A percentile compares a stretch with the other conserved stretches of the same genome.
Evolutionary conservation across 1,140 invertebrate species (phyloP).

Genomic region (Drosophila hydei): DNA sequence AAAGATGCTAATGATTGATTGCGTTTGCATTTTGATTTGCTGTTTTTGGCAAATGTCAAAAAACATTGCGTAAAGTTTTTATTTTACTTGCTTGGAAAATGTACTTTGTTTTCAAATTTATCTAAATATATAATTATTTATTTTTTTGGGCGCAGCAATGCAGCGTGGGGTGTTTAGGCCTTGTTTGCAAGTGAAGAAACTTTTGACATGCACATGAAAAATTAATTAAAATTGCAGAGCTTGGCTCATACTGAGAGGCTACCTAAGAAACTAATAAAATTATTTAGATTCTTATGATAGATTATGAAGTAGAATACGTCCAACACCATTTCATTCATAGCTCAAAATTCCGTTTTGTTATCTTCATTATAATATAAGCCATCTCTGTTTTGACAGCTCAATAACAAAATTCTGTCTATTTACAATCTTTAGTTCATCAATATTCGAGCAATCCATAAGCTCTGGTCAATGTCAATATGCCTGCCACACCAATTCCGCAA

Average conservation of each 20-base stretch:
- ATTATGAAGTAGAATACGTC: slow-evolving; percentile 10
- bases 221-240: slow-evolving; percentile 15
- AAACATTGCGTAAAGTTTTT: slow-evolving; percentile 56
- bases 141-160: slow-evolving; percentile 20
- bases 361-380: not conserved
- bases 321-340: not conserved
- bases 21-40: slow-evolving; percentile 60
- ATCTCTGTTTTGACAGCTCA: not conserved
- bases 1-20: slow-evolving; percentile 74
- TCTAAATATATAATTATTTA: not conserved
- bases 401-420: slow-evolving; percentile 3
- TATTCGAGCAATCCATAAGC: slow-evolving; percentile 17
- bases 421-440: slow-evolving; percentile 20
- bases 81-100: slow-evolving; percentile 24
- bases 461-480: slow-evolving; percentile 24
- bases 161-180: slow-evolving; percentile 14
- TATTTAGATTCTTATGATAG: not conserved
- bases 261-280: no score
- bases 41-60: slow-evolving; percentile 62
- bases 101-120: slow-evolving; percentile 7
- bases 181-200: slow-evolving; percentile 5
- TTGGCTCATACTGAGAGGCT: no score
- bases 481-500: slow-evolving; percentile 34
- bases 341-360: not conserved
- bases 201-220: slow-evolving; percentile 25